phyloP scores from a whole-genome alignment of 2,113 vertebrate species.

The Phylloscopus trochiloides region DNA sequence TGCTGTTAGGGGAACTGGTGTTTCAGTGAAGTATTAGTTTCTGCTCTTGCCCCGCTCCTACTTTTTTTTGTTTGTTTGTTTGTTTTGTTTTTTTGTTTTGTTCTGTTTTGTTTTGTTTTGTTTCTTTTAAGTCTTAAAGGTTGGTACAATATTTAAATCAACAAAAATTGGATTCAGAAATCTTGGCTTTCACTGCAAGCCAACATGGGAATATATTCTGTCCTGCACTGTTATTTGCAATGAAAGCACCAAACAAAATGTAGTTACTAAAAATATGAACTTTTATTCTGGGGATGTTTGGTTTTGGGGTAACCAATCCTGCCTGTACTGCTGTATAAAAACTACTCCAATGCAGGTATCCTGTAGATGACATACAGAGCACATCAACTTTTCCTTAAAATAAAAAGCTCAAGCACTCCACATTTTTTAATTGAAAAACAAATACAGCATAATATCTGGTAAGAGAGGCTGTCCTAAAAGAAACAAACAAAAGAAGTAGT shows the following conservation, averaged over 20 bases:
- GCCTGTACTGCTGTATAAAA: neutral
- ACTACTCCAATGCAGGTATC: neutral
- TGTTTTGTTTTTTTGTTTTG: too few species aligned
- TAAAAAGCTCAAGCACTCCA: neutral
- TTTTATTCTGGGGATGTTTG: neutral
- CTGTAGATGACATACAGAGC: neutral
- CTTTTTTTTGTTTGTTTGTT: neutral
- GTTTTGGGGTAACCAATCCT: neutral
- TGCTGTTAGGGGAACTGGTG: neutral
- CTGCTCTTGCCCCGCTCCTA: neutral
- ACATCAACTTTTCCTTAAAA: neutral
- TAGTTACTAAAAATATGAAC: neutral
- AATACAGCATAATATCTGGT: neutral
- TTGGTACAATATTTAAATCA: neutral
- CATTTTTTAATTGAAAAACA: neutral
- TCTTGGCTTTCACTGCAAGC: neutral
- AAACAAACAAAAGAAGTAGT: neutral
- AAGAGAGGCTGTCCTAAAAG: neutral
- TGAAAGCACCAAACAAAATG: neutral
- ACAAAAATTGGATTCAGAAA: neutral
- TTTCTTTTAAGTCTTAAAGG: neutral
- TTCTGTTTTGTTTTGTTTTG: too few species aligned
- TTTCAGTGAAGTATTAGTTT: neutral
- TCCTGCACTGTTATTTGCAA: neutral
- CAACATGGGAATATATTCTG: neutral